Evolutionary conservation across 2,113 vertebrate genomes (phyloP).

Genomic region (Nothoprocta pentlandii): DNA sequence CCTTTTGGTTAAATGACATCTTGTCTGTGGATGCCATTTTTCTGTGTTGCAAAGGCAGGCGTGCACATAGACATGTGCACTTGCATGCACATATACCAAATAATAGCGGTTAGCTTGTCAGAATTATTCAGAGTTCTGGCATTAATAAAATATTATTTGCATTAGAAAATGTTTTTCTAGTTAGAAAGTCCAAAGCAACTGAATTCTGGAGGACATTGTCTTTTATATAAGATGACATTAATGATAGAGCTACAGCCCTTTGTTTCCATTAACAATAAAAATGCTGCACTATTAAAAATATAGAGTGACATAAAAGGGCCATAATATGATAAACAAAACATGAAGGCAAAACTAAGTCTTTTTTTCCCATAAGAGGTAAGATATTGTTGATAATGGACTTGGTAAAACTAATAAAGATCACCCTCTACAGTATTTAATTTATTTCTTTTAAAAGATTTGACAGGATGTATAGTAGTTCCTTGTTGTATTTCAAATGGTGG

Average conservation of each 20-base stretch:
- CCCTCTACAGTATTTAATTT: slow-evolving; percentile 1
- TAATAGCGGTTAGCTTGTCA: slow-evolving; percentile 48
- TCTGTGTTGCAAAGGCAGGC: neutral
- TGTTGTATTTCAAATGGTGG: neutral
- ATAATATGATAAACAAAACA: slow-evolving; percentile 38
- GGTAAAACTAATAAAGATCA: neutral
- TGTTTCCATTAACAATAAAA: slow-evolving; percentile 53
- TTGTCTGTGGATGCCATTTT: slow-evolving; percentile 48
- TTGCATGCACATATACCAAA: neutral
- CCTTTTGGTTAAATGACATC: slow-evolving; percentile 31
- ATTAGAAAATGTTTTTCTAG: slow-evolving; percentile 50
- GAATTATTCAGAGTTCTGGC: slow-evolving; percentile 59
- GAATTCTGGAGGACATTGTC: slow-evolving; percentile 18
- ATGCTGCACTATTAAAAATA: slow-evolving; percentile 40
- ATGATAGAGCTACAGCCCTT: slow-evolving; percentile 44
- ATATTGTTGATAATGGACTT: slow-evolving; percentile 34
- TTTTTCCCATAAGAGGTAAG: neutral
- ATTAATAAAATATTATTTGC: slow-evolving; percentile 72
- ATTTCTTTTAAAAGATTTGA: neutral
- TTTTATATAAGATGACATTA: slow-evolving; percentile 67
- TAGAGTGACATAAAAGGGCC: slow-evolving; percentile 37
- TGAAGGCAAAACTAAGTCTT: slow-evolving; percentile 3
- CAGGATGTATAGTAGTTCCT: neutral
- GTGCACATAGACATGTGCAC: neutral
- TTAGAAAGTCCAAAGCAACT: slow-evolving; percentile 47